These are phyloP conservation scores for Agraylea sexmaculata DNA, from an alignment of 1,140 invertebrate species.

Conservation along the genomic window DNA sequence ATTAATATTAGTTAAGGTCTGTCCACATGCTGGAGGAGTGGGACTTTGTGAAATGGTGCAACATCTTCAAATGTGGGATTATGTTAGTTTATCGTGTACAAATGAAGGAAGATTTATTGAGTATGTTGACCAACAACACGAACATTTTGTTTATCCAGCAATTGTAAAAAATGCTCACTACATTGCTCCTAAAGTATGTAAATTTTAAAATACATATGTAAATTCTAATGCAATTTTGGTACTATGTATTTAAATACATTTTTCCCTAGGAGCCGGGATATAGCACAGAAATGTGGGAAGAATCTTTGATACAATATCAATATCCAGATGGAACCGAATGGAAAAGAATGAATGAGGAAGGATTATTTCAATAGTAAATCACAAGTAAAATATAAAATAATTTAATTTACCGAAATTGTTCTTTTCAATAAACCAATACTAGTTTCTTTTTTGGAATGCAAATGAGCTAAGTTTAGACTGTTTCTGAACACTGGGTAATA, in stretches of 20 bases:
- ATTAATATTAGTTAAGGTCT: constrained; percentile 62
- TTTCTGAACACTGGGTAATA: constrained; percentile 27
- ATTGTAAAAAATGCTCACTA: constrained; percentile 57
- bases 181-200: constrained; percentile 53
- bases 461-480: constrained; percentile 39
- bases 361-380: constrained; percentile 28
- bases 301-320: constrained; percentile 51
- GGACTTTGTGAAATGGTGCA: constrained; percentile 89
- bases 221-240: neutral
- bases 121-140: constrained; percentile 80
- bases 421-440: too few species aligned
- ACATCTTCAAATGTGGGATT: constrained; percentile 85
- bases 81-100: constrained; percentile 55
- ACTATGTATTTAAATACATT: neutral
- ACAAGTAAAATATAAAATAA: constrained; percentile 1
- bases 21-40: constrained; percentile 86
- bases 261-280: constrained; percentile 62
- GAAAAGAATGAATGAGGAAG: constrained; percentile 48
- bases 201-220: constrained; percentile 1
- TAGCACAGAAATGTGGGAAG: constrained; percentile 61
- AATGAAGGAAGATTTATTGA: constrained; percentile 66
- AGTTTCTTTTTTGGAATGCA: constrained; percentile 33
- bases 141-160: constrained; percentile 71
- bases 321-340: constrained; percentile 68
- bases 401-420: too few species aligned